Base-by-base conservation (phyloP, 1,140 invertebrate species). In the Heliconius eleuchia region DNA sequence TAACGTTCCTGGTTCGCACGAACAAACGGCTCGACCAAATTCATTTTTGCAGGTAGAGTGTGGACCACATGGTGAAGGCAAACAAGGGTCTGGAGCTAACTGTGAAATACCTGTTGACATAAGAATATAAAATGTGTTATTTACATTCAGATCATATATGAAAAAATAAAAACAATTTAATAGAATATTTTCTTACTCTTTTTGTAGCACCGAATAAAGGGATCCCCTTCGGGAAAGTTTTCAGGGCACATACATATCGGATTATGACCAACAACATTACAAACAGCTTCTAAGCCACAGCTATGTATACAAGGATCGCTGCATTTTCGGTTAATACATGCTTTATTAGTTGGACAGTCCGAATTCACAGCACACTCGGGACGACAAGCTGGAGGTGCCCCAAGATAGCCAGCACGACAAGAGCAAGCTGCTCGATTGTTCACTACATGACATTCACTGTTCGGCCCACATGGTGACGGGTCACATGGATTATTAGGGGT, bases 211-310 rank as follows among this genome's bases (percentile, higher is more conserved):
- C 96, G 95, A 5, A 97, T 95, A 85, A 98, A 98, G 37, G 98
- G 98, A 96, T 98, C 97, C n/a, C 98, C 98, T 82, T 94, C 92
- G 3, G 96, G 95, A 75, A 95, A 96, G 23, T 96, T 95, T 52
- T 96, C 95, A 74, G 97, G 96, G 89, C 98, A 98, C 76, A 96
- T 97, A 83, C 98, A 98, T 73, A 98, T 97, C 0, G 97, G 97
- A 89, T 98, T 97, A 87, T 98, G 98, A 85, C 97, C 97, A 74
- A 96, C 95, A 1, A 98, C 97, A 85, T 97, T 96, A 81, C 98
- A 98, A 52, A 96, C 94, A 46, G 98, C 97, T 84, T 97, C 96
- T 18, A 96, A 93, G 6, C 97, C 98, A 88, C 98, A 98, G 11
- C 96, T 96, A 72, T 96, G 96, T 19, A 96, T 94, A 84, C 98